Base-by-base conservation (phyloP, 2,888 invertebrate genomes). In the Trichopria drosophilae region DNA sequence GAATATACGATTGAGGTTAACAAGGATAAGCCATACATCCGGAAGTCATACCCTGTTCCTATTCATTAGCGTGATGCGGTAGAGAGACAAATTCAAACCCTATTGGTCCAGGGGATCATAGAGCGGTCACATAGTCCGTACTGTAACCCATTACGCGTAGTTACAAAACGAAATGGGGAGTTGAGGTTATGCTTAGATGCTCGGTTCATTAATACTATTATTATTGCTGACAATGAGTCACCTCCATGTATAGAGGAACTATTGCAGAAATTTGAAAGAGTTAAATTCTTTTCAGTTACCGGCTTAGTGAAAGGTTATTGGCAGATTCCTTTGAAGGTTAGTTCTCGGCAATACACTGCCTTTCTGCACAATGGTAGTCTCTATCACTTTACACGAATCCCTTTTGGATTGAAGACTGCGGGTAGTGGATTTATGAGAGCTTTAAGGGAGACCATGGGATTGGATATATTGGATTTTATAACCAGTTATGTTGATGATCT, bases 211-310 rank as follows among this genome's bases (percentile, higher is more conserved):
- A n/a, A n/a, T n/a, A n/a, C n/a, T n/a, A n/a, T n/a, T n/a, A n/a
- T n/a, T n/a, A n/a, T n/a, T n/a, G n/a, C n/a, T n/a, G n/a, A n/a
- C n/a, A n/a, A n/a, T n/a, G n/a, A n/a, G n/a, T n/a, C n/a, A n/a
- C n/a, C n/a, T n/a, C n/a, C n/a, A n/a, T n/a, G n/a, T n/a, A n/a
- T n/a, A n/a, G n/a, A n/a, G n/a, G n/a, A n/a, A n/a, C n/a, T n/a
- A n/a, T n/a, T n/a, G n/a, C n/a, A n/a, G n/a, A n/a, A n/a, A n/a
- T n/a, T n/a, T n/a, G 29, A 32, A n/a, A n/a, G n/a, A n/a, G n/a
- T n/a, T n/a, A n/a, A n/a, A n/a, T n/a, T n/a, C n/a, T 22, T 69
- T 77, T 61, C 67, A 79, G 28, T 73, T 80, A 58, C 77, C 80
- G 26, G 71, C 82, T 34, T 75, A 81, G 28, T 36, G 0, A 45